Percentiles rank a stretch among this genome's conserved stretches.
phyloP scores from a whole-genome alignment of 2,797 vertebrate species.

The Pangasius sanitwongsei region DNA sequence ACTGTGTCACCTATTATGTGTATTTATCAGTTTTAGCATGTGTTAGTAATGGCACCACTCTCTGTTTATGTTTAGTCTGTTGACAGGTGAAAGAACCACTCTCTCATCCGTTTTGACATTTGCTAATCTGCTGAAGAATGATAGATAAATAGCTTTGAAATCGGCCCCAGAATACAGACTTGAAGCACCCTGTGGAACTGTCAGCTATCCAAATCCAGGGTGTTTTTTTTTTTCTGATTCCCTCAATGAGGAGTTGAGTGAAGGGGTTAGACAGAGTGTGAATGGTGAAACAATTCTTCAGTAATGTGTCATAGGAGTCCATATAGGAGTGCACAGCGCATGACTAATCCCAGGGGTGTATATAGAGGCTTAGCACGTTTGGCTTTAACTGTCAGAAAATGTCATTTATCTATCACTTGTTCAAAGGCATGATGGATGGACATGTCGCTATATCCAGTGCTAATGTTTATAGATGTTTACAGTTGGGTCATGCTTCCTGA shows the following conservation, averaged over 20 bases:
- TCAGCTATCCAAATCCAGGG: conserved; percentile 35
- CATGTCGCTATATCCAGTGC: conserved; percentile 8
- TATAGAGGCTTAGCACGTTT: conserved; percentile 35
- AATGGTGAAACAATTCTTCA: conserved; percentile 14
- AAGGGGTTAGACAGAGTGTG: conserved; percentile 27
- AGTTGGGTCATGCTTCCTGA: conserved; percentile 6
- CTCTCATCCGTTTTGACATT: conserved; percentile 75
- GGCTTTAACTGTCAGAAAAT: conserved; percentile 8
- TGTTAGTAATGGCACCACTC: conserved; percentile 17
- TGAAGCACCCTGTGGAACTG: conserved; percentile 60
- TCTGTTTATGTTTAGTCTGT: conserved; percentile 63
- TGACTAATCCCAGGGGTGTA: conserved; percentile 27
- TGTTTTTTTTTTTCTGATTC: conserved; percentile 30
- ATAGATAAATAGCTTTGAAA: conserved; percentile 74
- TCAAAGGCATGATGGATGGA: conserved; percentile 2
- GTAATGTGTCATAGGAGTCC: conserved; percentile 30
- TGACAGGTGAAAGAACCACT: conserved; percentile 79
- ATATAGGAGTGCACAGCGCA: conserved; percentile 31
- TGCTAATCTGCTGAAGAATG: conserved; percentile 80
- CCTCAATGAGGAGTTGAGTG: conserved; percentile 48
- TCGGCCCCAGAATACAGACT: conserved; percentile 67
- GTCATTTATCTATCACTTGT: conserved; percentile 14
- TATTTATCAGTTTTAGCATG: not conserved
- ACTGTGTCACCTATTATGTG: not conserved
- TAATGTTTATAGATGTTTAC: conserved; percentile 9